Conservation (phyloP, 2,888 invertebrate genomes). For the Hylaea fasciaria region DNA sequence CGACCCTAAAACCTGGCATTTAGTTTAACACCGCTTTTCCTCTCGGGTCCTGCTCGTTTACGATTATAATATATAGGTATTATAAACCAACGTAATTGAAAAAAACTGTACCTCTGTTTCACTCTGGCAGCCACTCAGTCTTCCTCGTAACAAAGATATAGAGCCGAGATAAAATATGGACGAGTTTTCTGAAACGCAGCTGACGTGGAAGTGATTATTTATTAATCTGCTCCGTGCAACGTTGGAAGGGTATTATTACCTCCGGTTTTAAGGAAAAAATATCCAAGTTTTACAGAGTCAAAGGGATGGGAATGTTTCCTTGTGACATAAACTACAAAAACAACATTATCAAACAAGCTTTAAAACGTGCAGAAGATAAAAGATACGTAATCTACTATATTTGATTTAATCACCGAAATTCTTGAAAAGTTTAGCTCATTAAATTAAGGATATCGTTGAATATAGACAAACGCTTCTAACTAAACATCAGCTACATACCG, state of each 20-base stretch:
- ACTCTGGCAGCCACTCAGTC: slow-evolving; percentile 20
- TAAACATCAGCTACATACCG: too few species aligned
- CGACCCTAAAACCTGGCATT: neutral
- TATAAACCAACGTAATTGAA: slow-evolving; percentile 17
- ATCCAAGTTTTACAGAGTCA: neutral
- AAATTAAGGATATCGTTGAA: too few species aligned
- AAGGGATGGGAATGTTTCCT: too few species aligned
- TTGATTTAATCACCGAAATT: too few species aligned
- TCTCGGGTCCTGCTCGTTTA: neutral
- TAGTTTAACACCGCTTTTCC: neutral
- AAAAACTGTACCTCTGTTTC: slow-evolving; percentile 16
- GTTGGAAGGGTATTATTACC: slow-evolving; percentile 22
- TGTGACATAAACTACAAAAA: too few species aligned
- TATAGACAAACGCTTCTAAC: too few species aligned
- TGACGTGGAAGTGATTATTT: slow-evolving; percentile 34
- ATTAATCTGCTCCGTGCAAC: slow-evolving; percentile 36
- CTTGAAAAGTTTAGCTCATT: too few species aligned
- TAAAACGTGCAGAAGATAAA: too few species aligned
- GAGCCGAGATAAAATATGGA: slow-evolving; percentile 38
- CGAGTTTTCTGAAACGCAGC: slow-evolving; percentile 37
- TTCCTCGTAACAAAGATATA: slow-evolving; percentile 35
- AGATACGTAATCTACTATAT: too few species aligned
- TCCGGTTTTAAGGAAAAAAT: slow-evolving; percentile 9
- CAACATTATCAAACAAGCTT: too few species aligned
- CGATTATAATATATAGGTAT: slow-evolving; percentile 2